phyloP scores from a whole-genome alignment of 2,113 vertebrate genomes.

The Zosterops hypoxanthus region DNA sequence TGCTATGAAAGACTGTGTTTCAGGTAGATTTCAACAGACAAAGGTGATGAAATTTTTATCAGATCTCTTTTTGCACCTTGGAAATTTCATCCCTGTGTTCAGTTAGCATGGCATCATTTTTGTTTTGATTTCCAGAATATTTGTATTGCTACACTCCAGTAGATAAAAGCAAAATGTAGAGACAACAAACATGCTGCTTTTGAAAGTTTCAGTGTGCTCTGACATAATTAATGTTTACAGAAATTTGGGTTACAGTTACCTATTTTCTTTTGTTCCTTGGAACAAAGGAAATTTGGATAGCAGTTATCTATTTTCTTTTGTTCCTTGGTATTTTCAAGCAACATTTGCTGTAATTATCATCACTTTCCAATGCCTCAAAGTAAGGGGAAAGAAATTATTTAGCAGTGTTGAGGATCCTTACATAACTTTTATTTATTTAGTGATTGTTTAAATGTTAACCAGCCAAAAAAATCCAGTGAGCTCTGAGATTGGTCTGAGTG shows the following conservation, averaged over 20 bases:
- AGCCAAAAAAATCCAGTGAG: neutral
- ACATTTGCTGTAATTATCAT: neutral
- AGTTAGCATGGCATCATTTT: neutral
- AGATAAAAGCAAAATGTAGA: neutral
- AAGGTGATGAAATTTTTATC: neutral
- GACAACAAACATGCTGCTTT: neutral
- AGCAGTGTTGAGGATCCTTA: neutral
- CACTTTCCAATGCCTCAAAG: neutral
- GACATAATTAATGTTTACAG: neutral
- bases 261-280: neutral
- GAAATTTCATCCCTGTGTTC: rapidly evolving
- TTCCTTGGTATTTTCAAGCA: neutral
- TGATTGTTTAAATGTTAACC: neutral
- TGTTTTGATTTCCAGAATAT: neutral
- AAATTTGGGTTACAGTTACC: neutral
- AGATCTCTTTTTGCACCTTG: neutral
- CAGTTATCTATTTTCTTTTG: neutral
- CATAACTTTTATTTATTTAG: neutral
- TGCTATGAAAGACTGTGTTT: neutral
- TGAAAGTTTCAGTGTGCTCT: neutral
- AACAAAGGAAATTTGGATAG: neutral
- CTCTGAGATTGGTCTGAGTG: neutral
- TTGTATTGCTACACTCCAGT: neutral
- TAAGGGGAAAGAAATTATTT: neutral
- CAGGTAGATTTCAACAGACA: neutral